Evolutionary conservation across 2,797 vertebrate species (phyloP).

Genomic region (Uromys caudimaculatus): DNA sequence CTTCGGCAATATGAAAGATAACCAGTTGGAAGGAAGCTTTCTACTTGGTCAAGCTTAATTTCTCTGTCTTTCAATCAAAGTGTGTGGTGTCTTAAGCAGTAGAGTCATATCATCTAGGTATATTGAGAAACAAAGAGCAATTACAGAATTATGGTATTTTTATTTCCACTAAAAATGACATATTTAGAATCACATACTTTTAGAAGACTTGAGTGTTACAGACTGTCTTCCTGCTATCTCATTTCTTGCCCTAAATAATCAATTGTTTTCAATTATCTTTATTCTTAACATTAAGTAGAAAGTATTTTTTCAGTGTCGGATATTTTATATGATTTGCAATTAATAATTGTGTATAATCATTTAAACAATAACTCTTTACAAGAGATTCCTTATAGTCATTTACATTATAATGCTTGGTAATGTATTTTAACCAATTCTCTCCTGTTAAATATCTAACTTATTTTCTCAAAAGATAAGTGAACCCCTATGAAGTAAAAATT

Average conservation of each 20-base stretch:
- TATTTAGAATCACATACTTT: neutral
- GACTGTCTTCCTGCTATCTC: neutral
- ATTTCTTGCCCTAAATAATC: neutral
- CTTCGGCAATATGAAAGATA: neutral
- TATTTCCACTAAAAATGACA: neutral
- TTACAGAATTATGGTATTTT: neutral
- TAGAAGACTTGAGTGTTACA: neutral
- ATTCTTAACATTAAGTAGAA: conserved; percentile 39
- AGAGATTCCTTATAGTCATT: conserved; percentile 9
- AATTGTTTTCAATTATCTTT: conserved; percentile 18
- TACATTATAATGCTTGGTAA: neutral
- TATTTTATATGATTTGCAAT: neutral
- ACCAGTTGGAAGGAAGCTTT: neutral
- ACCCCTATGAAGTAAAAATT: neutral
- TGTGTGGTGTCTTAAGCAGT: neutral
- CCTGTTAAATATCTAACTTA: conserved; percentile 42
- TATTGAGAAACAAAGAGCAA: neutral
- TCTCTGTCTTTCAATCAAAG: neutral
- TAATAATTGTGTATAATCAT: neutral
- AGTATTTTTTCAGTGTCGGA: neutral
- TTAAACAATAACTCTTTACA: neutral
- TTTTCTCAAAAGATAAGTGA: neutral
- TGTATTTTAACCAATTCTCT: neutral
- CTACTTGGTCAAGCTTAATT: neutral
- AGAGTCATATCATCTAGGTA: neutral